phyloP scores from a whole-genome alignment of 2,888 invertebrate genomes.

The Micropterix aruncella region DNA sequence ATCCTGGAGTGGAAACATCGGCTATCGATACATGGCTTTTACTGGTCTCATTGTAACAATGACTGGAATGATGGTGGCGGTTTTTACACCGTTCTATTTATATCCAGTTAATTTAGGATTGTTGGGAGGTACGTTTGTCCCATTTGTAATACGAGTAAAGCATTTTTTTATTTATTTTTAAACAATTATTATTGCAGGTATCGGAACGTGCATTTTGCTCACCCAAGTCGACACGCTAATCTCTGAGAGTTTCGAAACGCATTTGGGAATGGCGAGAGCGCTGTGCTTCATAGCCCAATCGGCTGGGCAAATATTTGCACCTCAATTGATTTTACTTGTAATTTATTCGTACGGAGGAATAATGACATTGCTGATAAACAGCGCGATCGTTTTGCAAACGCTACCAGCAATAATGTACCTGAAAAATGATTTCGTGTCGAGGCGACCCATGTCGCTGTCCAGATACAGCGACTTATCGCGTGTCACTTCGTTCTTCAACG shows the following conservation, averaged over 20 bases:
- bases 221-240: conserved; percentile 34
- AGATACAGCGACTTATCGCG: conserved; percentile 28
- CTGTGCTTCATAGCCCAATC: conserved; percentile 32
- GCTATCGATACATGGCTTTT: conserved; percentile 27
- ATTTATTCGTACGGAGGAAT: conserved; percentile 27
- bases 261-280: conserved; percentile 24
- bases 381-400: conserved; percentile 28
- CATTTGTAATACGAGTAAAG: background rate
- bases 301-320: conserved; percentile 28
- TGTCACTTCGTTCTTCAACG: conserved; percentile 18
- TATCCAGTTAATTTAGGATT: conserved; percentile 27
- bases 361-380: conserved; percentile 24
- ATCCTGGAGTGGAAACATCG: conserved; percentile 29
- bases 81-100: conserved; percentile 20
- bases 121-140: conserved; percentile 21
- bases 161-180: conserved; percentile 1
- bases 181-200: conserved; percentile 20
- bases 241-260: conserved; percentile 32
- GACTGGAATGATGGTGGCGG: conserved; percentile 22
- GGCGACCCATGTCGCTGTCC: conserved; percentile 23
- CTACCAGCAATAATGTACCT: conserved; percentile 28
- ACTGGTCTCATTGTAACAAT: conserved; percentile 23
- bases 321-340: conserved; percentile 27
- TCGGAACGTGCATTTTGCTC: conserved; percentile 31
- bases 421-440: conserved; percentile 21